phyloP scores from a whole-genome alignment of 2,797 vertebrate genomes.

The Gephyroberyx darwinii region DNA sequence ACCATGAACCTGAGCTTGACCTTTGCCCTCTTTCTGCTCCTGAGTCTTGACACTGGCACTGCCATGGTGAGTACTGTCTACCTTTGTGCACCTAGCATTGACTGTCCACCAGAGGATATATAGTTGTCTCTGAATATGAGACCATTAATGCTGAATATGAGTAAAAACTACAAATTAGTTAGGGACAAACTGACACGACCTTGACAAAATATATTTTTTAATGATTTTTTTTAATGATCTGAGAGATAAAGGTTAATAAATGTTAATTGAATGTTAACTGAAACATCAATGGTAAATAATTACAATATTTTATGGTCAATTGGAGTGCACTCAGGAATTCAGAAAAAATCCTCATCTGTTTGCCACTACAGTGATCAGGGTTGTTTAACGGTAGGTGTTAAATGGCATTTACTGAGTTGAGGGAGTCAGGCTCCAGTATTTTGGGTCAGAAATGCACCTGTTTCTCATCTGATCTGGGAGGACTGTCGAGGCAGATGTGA shows the following conservation, averaged over 20 bases:
- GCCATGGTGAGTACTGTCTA: constrained; percentile 63
- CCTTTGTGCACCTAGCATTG: neutral
- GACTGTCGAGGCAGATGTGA: constrained; percentile 65
- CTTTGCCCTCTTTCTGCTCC: constrained; percentile 58
- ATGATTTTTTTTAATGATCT: too few relatives aligned
- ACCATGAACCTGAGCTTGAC: constrained; percentile 58
- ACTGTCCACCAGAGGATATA: neutral
- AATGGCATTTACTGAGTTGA: constrained; percentile 7
- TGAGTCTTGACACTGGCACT: constrained; percentile 47
- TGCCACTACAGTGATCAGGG: neutral
- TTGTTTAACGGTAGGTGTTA: constrained; percentile 20
- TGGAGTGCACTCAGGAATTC: neutral
- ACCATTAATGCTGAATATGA: neutral
- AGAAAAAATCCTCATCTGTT: neutral
- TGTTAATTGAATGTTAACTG: too few relatives aligned
- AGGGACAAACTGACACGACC: too few relatives aligned
- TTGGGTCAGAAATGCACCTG: constrained; percentile 50
- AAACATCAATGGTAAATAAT: too few relatives aligned
- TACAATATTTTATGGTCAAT: too few relatives aligned
- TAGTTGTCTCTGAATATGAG: neutral
- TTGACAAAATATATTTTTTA: too few relatives aligned
- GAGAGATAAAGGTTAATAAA: too few relatives aligned
- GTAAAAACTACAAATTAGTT: too few relatives aligned
- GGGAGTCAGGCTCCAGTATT: constrained; percentile 28
- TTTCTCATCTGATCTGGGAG: constrained; percentile 59